Evolutionary conservation across 1,140 invertebrate species (phyloP), one percentile per base, ranked within the genome.

Genomic region (Pygmarrhopalites habei): DNA sequence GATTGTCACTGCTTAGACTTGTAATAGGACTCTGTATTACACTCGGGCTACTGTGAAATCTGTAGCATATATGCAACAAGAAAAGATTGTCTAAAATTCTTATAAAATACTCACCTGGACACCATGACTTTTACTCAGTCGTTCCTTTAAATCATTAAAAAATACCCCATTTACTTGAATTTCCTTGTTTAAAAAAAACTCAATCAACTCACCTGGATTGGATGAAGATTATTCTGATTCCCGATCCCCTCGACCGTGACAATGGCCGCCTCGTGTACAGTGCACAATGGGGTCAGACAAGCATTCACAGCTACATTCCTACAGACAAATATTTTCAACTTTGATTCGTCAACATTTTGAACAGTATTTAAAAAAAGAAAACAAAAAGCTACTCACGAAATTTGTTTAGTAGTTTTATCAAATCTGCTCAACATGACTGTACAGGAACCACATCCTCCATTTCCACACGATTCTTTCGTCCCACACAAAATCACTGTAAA

Each of bases 391-490:
- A 28, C 25, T 62, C 52, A 64, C 62, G 19, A n/a, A n/a, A 64
- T 47, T 67, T 60, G 41, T 23, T 58, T 49, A 4, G 28, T 55
- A 3, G 19, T 49, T 17, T 41, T 14, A 55, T 67, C 51, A 17
- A 29, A 60, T 30, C 52, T 57, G 4, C 90, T 93, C 0, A 95
- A 78, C 91, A 95, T 94, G 7, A 95, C 89, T 1, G 91, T 95
- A 71, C 92, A 96, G 1, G 91, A 91, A 1, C 92, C 92, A 73
- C 92, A 96, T 2, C 92, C 92, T n/a, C 66, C 93, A 80, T 96
- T 92, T 1, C 87, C 89, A 74, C 92, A 95, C 19, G 90, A 91
- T 30, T 94, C 74, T 77, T 95, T 95, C 2, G 91, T 94, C 15
- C 92, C 92, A 62, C 83, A 86, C 58, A 95, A 78, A n/a, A 81